phyloP scores from a whole-genome alignment of 2,113 vertebrate species.

The Carettochelys insculpta region DNA sequence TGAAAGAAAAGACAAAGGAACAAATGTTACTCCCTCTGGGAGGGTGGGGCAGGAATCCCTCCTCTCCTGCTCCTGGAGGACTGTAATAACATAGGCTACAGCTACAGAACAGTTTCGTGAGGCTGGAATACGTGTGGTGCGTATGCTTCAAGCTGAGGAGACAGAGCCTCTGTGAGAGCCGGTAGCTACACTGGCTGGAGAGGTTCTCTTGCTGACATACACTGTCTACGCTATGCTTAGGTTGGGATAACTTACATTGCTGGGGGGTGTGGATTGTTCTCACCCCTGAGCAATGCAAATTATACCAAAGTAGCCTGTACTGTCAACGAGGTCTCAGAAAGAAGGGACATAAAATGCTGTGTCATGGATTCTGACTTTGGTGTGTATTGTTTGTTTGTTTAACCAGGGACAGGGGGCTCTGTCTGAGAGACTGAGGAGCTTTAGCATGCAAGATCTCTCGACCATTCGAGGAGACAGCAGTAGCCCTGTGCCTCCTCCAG shows the following conservation, averaged over 20 bases:
- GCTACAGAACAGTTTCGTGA: neutral
- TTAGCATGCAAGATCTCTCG: slow-evolving; percentile 98
- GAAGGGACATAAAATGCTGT: neutral
- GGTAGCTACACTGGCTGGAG: too few species aligned
- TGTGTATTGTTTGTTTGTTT: slow-evolving; percentile 36
- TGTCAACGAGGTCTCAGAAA: neutral
- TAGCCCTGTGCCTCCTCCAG: slow-evolving; percentile 63
- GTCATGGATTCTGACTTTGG: neutral
- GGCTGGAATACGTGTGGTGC: too few species aligned
- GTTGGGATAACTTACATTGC: neutral
- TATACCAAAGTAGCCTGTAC: neutral
- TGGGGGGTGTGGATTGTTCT: neutral
- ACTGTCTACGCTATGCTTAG: neutral
- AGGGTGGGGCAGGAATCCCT: neutral
- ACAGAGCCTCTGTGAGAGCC: too few species aligned
- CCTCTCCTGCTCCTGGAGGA: neutral
- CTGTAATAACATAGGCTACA: neutral
- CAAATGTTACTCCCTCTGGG: too few species aligned
- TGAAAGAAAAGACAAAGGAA: too few species aligned
- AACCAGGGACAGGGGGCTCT: slow-evolving; percentile 93
- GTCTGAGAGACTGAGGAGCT: slow-evolving; percentile 94
- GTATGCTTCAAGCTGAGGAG: too few species aligned
- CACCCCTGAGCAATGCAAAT: neutral
- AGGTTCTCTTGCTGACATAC: neutral
- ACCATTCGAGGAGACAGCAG: slow-evolving; percentile 85